phyloP scores from a whole-genome alignment of 1,140 invertebrate species.

The Platyura marginata region DNA sequence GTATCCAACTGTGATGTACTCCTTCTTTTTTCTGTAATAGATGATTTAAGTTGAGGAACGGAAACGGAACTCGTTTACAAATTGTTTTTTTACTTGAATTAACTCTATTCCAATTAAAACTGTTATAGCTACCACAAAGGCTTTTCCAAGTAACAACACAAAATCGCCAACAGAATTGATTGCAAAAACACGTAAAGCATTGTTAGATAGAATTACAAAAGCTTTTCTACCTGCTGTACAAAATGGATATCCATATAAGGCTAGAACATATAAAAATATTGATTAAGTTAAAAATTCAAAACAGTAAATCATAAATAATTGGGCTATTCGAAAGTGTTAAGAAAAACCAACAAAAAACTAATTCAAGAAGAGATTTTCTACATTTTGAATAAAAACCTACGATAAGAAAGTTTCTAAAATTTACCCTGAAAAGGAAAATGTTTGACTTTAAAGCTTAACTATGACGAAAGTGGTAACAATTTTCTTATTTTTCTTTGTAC shows the following conservation, averaged over 20 bases:
- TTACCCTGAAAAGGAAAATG: too few species aligned
- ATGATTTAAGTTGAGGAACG: too few species aligned
- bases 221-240: slow-evolving; percentile 42
- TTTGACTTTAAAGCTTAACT: too few species aligned
- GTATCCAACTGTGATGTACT: slow-evolving; percentile 47
- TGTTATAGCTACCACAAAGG: slow-evolving; percentile 42
- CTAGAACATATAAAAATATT: slow-evolving; percentile 24
- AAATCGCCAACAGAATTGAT: slow-evolving; percentile 67
- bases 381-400: too few species aligned
- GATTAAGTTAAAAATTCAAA: neutral
- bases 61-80: too few species aligned
- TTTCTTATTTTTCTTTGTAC: too few species aligned
- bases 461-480: too few species aligned
- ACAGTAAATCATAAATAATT: neutral
- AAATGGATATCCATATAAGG: slow-evolving; percentile 51
- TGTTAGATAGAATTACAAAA: slow-evolving; percentile 36
- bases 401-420: too few species aligned
- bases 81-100: slow-evolving; percentile 38
- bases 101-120: slow-evolving; percentile 38
- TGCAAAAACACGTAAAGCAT: slow-evolving; percentile 46
- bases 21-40: slow-evolving; percentile 34
- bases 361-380: too few species aligned
- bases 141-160: slow-evolving; percentile 54
- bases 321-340: neutral
- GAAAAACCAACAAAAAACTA: neutral